Evolutionary conservation across 2,113 vertebrate species (phyloP).

Genomic region (Garra rufa): DNA sequence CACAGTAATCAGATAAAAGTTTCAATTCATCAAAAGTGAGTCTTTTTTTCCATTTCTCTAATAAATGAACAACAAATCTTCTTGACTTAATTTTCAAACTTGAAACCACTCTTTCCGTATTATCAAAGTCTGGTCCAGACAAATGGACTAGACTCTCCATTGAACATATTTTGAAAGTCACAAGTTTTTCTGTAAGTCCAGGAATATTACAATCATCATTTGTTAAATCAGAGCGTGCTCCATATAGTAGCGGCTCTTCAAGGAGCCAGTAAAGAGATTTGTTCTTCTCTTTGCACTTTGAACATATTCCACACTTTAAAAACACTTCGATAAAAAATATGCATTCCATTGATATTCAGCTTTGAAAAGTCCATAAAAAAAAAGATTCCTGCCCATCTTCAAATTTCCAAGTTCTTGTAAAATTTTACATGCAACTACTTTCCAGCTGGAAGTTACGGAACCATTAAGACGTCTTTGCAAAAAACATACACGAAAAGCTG

Average conservation of each 20-base stretch:
- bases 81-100: background rate
- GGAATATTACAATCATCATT: background rate
- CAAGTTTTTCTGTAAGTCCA: background rate
- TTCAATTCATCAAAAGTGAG: background rate
- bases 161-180: background rate
- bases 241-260: background rate
- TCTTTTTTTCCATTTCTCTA: background rate
- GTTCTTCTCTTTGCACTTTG: background rate
- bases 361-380: background rate
- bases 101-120: background rate
- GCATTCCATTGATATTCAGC: background rate
- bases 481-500: too few species aligned
- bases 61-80: background rate
- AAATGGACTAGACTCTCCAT: background rate
- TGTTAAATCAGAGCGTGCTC: background rate
- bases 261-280: too few species aligned
- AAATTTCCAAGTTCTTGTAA: too few species aligned
- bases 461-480: background rate
- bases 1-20: background rate
- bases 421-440: background rate
- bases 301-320: conserved; percentile 18
- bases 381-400: too few species aligned
- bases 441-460: background rate
- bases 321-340: background rate
- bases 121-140: background rate